phyloP scores from a whole-genome alignment of 2,113 vertebrate species.

The Tragelaphus scriptus region DNA sequence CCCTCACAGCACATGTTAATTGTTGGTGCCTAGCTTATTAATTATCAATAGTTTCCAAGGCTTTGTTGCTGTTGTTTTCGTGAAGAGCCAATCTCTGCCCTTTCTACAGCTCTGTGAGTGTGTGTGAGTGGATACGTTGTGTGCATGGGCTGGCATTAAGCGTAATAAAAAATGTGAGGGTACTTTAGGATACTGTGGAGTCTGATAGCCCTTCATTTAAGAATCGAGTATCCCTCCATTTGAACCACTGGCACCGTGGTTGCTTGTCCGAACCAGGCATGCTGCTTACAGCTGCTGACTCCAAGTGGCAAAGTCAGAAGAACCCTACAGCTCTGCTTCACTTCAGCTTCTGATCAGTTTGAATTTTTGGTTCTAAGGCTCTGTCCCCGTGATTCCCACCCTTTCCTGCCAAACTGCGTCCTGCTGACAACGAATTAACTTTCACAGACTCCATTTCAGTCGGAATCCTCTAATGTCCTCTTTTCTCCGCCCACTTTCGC shows the following conservation, averaged over 20 bases:
- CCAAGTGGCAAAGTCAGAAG: background rate
- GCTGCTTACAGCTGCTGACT: background rate
- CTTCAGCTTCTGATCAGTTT: background rate
- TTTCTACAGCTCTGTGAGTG: background rate
- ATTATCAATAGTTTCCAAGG: slow-evolving; percentile 76
- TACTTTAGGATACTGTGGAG: background rate
- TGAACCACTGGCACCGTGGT: background rate
- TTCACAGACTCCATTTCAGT: background rate
- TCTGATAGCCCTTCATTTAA: background rate
- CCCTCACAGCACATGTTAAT: slow-evolving; percentile 76
- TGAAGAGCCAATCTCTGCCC: background rate
- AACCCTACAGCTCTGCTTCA: background rate
- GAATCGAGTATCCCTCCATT: background rate
- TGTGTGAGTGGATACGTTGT: background rate
- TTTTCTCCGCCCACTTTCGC: fast-evolving
- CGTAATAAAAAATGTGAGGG: background rate
- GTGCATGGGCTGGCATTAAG: background rate
- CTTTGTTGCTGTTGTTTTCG: slow-evolving; percentile 35
- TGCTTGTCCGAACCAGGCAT: background rate
- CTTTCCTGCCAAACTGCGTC: background rate
- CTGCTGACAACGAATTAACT: background rate
- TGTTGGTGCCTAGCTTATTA: slow-evolving; percentile 76
- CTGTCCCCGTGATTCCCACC: background rate
- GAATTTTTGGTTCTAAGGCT: background rate
- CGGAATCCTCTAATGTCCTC: background rate